Evolutionary conservation across 2,113 vertebrate genomes (phyloP).

Genomic region (Strix aluco): DNA sequence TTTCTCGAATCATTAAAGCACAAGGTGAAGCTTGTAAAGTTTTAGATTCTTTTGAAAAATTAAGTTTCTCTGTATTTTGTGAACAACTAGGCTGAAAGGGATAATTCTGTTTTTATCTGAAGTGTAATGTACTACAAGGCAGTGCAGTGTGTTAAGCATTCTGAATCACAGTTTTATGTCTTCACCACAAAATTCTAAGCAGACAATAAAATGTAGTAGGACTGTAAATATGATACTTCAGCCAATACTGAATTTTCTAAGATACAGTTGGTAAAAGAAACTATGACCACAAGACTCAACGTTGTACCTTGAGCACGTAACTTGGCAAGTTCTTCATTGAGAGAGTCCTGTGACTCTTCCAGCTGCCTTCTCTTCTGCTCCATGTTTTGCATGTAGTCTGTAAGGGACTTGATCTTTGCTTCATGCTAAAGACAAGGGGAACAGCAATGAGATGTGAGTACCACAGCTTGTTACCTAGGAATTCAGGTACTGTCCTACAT

Average conservation of each 20-base stretch:
- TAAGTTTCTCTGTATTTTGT: not conserved
- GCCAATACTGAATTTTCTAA: not conserved
- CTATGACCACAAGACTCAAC: accelerated
- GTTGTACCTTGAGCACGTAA: constrained; percentile 84
- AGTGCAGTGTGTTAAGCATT: not conserved
- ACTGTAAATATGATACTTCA: not conserved
- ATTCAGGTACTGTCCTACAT: not conserved
- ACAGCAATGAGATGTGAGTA: not conserved
- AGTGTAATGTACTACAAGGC: not conserved
- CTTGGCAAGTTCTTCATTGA: constrained; percentile 87
- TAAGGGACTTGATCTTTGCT: constrained; percentile 93
- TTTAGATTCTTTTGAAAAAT: not conserved
- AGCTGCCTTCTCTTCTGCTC: constrained; percentile 91
- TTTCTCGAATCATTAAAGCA: not conserved
- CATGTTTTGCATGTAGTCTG: constrained; percentile 93
- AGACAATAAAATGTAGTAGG: not conserved
- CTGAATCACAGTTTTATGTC: not conserved
- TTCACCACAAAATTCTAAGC: not conserved
- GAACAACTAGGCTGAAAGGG: not conserved
- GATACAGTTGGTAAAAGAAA: not conserved
- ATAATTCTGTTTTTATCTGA: not conserved
- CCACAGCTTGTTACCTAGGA: not conserved
- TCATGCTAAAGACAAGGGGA: constrained; percentile 75
- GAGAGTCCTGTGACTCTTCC: constrained; percentile 88
- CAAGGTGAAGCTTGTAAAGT: not conserved